phyloP scores from a whole-genome alignment of 2,888 invertebrate species.

The Ophion slaviceki region DNA sequence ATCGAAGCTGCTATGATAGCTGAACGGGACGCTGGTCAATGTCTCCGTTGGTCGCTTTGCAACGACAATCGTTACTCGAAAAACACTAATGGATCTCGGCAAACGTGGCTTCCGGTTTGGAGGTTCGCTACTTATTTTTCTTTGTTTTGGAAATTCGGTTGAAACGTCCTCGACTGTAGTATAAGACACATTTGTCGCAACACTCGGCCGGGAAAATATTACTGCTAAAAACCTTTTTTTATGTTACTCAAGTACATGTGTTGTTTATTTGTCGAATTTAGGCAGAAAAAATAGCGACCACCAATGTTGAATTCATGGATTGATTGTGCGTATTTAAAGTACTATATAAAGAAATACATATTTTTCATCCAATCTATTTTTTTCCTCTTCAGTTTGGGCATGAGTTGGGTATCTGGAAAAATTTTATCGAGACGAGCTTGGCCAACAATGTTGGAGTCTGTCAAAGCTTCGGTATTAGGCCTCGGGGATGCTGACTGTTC shows the following conservation, averaged over 20 bases:
- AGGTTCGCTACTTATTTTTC: constrained; percentile 84
- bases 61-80: constrained; percentile 88
- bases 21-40: constrained; percentile 85
- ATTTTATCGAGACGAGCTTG: constrained; percentile 82
- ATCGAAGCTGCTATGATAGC: constrained; percentile 86
- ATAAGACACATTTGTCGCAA: background rate
- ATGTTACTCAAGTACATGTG: no score
- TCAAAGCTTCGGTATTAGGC: constrained; percentile 88
- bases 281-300: background rate
- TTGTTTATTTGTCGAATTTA: background rate
- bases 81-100: constrained; percentile 85
- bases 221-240: no score
- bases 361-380: background rate
- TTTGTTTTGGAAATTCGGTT: constrained; percentile 15
- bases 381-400: constrained; percentile 87
- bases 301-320: background rate
- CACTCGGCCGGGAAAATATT: no score
- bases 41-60: constrained; percentile 88
- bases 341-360: background rate
- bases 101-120: constrained; percentile 91
- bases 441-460: constrained; percentile 85
- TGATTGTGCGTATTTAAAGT: background rate
- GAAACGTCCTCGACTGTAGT: background rate
- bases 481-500: constrained; percentile 89
- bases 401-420: constrained; percentile 89